A percentile compares a stretch with the other conserved stretches of the same genome.
These are phyloP conservation scores for Aulostomus chinensis DNA, from an alignment of 2,797 vertebrate genomes.

Conservation along the genomic window DNA sequence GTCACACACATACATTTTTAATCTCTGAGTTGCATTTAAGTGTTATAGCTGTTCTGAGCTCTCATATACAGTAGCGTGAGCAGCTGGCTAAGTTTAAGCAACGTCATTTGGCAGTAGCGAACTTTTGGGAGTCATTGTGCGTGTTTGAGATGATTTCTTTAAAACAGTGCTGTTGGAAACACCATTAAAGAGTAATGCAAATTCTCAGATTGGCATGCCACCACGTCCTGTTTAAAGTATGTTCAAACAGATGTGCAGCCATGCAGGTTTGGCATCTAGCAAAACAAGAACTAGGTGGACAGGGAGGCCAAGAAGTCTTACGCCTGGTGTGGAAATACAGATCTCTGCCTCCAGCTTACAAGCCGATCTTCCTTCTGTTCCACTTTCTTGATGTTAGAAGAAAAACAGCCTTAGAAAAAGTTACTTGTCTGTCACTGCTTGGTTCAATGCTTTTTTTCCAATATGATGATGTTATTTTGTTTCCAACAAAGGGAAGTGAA, in stretches of 20 bases:
- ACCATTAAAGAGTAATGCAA: constrained; percentile 31
- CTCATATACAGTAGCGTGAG: not conserved
- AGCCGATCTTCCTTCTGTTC: constrained; percentile 11
- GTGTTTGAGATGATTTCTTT: constrained; percentile 16
- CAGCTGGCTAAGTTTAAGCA: not conserved
- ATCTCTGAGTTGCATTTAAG: not conserved
- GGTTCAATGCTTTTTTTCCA: no score
- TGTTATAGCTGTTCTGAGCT: not conserved
- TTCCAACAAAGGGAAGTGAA: no score
- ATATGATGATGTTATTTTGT: no score
- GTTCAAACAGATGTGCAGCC: constrained; percentile 14
- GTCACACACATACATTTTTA: no score
- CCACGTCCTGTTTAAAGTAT: constrained; percentile 1
- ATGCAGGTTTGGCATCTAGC: constrained; percentile 3
- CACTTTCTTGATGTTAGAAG: not conserved
- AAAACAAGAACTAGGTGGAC: constrained; percentile 1
- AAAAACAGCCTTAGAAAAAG: not conserved
- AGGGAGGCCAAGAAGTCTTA: constrained; percentile 38
- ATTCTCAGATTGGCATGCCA: constrained; percentile 3
- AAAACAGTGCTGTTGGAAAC: constrained; percentile 25
- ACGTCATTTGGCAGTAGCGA: constrained; percentile 9
- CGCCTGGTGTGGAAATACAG: constrained; percentile 40
- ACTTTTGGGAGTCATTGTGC: constrained; percentile 6
- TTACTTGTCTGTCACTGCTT: constrained; percentile 5
- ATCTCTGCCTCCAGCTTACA: constrained; percentile 42